phyloP scores from a whole-genome alignment of 2,888 invertebrate genomes.

The Balanococcus diminutus region DNA sequence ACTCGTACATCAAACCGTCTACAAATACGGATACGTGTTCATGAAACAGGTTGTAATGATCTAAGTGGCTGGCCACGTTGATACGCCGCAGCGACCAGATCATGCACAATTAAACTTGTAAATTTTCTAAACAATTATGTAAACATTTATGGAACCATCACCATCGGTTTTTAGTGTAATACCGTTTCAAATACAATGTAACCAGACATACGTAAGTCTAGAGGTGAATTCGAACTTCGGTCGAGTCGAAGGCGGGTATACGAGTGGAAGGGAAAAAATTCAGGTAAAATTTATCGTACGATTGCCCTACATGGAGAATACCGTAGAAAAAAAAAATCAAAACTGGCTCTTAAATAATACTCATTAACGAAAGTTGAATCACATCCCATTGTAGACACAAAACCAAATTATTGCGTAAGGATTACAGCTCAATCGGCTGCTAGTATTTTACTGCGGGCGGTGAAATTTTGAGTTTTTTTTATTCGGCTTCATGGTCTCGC shows the following conservation, averaged over 20 bases:
- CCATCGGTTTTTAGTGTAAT: not conserved
- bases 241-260: too few species aligned
- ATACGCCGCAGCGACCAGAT: not conserved
- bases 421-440: not conserved
- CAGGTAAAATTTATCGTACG: not conserved
- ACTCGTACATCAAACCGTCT: not conserved
- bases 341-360: not conserved
- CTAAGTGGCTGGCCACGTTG: not conserved
- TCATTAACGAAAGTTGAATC: constrained; percentile 20
- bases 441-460: not conserved
- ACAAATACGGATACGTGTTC: constrained; percentile 28
- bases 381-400: not conserved
- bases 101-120: constrained; percentile 36
- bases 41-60: constrained; percentile 32
- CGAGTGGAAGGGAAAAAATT: not conserved
- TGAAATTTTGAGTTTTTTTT: constrained; percentile 30
- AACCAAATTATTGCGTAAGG: constrained; percentile 16
- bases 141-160: not conserved
- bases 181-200: too few species aligned
- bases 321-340: not conserved
- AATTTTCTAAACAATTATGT: constrained; percentile 28
- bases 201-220: too few species aligned
- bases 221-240: too few species aligned
- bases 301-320: not conserved
- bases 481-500: not conserved